These are phyloP conservation scores for Magallana nippona DNA, from an alignment of 2,888 invertebrate genomes.

Conservation along the genomic window DNA sequence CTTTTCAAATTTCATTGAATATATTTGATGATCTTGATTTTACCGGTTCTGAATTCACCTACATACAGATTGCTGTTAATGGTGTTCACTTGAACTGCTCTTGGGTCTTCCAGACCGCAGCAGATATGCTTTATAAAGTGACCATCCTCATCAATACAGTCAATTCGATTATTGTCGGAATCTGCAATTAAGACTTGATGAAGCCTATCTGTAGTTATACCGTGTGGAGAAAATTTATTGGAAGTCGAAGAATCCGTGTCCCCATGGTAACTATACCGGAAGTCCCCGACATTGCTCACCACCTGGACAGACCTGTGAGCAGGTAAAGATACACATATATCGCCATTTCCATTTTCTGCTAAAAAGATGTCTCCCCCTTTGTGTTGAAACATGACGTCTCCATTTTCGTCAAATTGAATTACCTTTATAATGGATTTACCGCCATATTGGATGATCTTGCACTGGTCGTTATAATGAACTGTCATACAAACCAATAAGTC, in stretches of 20 bases:
- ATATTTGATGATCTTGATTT: slow-evolving; percentile 21
- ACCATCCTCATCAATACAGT: not conserved
- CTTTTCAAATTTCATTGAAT: not conserved
- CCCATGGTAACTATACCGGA: slow-evolving; percentile 20
- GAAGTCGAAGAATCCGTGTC: not conserved
- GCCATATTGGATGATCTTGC: not conserved
- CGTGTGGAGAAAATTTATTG: not conserved
- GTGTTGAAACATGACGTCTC: not conserved
- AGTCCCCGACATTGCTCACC: not conserved
- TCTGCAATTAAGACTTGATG: not conserved
- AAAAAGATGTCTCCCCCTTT: not conserved
- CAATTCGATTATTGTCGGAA: not conserved
- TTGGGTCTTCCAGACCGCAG: not conserved
- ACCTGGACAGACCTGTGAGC: not conserved
- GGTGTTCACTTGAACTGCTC: not conserved
- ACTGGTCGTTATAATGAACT: not conserved
- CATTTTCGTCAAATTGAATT: not conserved
- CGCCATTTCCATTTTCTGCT: not conserved
- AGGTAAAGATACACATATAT: not conserved
- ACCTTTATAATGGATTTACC: not conserved
- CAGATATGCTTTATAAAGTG: not conserved
- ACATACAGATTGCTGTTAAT: slow-evolving; percentile 2
- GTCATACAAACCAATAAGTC: slow-evolving; percentile 1
- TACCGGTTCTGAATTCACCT: not conserved
- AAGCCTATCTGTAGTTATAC: not conserved